Percentiles rank a stretch among this genome's conserved stretches.
Evolutionary conservation across 2,797 vertebrate species (phyloP).

Genomic region (Melanotaenia trifasciata): DNA sequence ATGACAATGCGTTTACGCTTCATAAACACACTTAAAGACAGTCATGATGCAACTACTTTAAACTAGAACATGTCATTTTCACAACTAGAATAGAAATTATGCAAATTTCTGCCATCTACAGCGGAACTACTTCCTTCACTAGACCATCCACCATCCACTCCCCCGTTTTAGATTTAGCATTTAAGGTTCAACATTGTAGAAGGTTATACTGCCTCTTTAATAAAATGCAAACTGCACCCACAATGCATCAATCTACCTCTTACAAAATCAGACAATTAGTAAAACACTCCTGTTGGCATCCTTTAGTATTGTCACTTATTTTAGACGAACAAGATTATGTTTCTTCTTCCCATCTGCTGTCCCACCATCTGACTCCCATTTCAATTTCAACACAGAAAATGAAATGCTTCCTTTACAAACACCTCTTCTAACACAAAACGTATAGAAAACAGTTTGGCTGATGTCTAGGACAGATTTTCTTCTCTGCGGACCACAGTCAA

Average conservation of each 20-base stretch:
- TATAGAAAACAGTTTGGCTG: conserved; percentile 21
- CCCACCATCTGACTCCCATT: conserved; percentile 42
- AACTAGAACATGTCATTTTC: conserved; percentile 14
- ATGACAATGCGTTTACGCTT: conserved; percentile 14
- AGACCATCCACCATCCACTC: background rate
- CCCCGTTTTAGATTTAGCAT: background rate
- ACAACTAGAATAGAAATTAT: background rate
- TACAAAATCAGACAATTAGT: conserved; percentile 7
- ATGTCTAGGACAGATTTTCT: conserved; percentile 31
- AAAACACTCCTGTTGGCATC: conserved; percentile 12
- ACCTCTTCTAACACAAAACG: conserved; percentile 63
- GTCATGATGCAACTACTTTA: conserved; percentile 22
- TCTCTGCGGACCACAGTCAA: conserved; percentile 24
- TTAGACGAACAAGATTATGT: conserved; percentile 35
- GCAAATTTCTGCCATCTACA: background rate
- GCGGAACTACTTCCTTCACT: background rate
- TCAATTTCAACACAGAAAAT: conserved; percentile 38
- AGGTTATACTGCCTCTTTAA: background rate
- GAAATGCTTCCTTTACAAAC: conserved; percentile 43
- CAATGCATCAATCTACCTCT: background rate
- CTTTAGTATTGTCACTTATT: conserved; percentile 16
- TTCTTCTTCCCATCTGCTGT: background rate
- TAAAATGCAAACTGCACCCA: background rate
- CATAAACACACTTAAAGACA: conserved; percentile 1
- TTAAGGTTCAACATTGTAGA: background rate